Evolutionary conservation across 2,888 invertebrate species (phyloP).

Genomic region (Cryptus viduatorius): DNA sequence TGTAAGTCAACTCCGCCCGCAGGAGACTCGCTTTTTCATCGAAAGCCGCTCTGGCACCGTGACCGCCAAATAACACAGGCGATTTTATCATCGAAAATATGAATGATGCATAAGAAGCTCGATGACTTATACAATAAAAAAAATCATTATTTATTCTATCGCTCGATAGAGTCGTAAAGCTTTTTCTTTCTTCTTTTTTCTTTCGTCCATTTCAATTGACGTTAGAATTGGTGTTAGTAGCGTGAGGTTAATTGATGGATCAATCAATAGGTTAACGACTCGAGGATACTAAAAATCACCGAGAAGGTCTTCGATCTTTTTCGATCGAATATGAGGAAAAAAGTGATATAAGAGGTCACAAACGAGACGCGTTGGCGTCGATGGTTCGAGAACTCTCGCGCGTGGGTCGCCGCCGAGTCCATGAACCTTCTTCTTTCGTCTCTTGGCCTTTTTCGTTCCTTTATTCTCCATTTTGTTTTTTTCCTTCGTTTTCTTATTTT

Average conservation of each 20-base stretch:
- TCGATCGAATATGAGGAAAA: slow-evolving; percentile 16
- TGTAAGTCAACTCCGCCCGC: slow-evolving; percentile 65
- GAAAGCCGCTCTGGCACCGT: slow-evolving; percentile 67
- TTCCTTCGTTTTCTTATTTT: slow-evolving; percentile 1
- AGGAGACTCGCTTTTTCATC: slow-evolving; percentile 80
- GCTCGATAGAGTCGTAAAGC: background rate
- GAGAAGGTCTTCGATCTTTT: background rate
- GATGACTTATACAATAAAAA: slow-evolving; percentile 9
- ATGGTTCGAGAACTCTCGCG: background rate
- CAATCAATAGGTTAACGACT: slow-evolving; percentile 1
- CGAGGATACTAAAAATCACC: slow-evolving; percentile 8
- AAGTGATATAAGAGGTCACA: slow-evolving; percentile 37
- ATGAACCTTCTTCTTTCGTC: slow-evolving; percentile 49
- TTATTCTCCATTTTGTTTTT: background rate
- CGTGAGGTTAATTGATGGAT: slow-evolving; percentile 27
- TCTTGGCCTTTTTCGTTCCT: slow-evolving; percentile 32
- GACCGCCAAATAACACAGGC: slow-evolving; percentile 57
- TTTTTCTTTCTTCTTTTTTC: slow-evolving; percentile 1
- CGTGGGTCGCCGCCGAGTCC: slow-evolving; percentile 58
- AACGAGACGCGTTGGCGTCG: slow-evolving; percentile 50
- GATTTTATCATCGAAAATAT: slow-evolving; percentile 45
- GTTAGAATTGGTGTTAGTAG: slow-evolving; percentile 26
- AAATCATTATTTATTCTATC: slow-evolving; percentile 21
- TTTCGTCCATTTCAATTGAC: slow-evolving; percentile 1
- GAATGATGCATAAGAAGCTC: slow-evolving; percentile 18